Evolutionary conservation across 1,140 invertebrate genomes (phyloP), one percentile per base, ranked within the genome.

Genomic region (Drosophila obscura): DNA sequence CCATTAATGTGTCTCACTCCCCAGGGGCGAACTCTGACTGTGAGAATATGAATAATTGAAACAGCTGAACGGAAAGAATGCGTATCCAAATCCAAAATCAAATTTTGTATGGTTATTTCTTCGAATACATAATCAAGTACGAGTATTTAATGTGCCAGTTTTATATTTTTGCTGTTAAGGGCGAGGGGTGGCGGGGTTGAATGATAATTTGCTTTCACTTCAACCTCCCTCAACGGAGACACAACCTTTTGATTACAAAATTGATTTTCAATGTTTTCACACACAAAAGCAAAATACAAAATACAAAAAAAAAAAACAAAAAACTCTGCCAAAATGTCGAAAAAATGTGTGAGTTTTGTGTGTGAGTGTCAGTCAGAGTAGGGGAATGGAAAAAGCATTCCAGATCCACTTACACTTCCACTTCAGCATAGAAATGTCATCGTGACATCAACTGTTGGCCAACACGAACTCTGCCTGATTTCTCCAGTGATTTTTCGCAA

Each of bases 401-500:
- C 60, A 55, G 43, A 62, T 61, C 35, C 9, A 35, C 35, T 35
- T 35, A 7, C 19, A 19, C 19, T 24, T 24, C 58, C 59, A 62
- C 15, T 28, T 44, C 58, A 13, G 11, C 9, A 31, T 16, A 35
- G 7, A 52, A 24, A 68, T 50, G 45, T 69, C 35, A 39, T 39
- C 35, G 11, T 39, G 11, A 11, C 4, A 45, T 58, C 55, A 49
- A 19, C 6, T n/a, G 48, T 26, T 5, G 31, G 62, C 35, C 43
- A 49, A 39, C 52, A 73, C 67, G 62, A 61, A 77, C 51, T 75
- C 71, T 44, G 44, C 55, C 39, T 82, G 83, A 88, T 88, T 88
- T 80, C 83, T 88, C 83, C 51, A 78, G 83, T 82, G 83, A 88
- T 82, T 87, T 88, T 88, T 66, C 59, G 83, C 83, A 88, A 88